These are phyloP conservation scores for Lasioglossum malachurum DNA, from an alignment of 2,888 invertebrate species.

Conservation along the genomic window DNA sequence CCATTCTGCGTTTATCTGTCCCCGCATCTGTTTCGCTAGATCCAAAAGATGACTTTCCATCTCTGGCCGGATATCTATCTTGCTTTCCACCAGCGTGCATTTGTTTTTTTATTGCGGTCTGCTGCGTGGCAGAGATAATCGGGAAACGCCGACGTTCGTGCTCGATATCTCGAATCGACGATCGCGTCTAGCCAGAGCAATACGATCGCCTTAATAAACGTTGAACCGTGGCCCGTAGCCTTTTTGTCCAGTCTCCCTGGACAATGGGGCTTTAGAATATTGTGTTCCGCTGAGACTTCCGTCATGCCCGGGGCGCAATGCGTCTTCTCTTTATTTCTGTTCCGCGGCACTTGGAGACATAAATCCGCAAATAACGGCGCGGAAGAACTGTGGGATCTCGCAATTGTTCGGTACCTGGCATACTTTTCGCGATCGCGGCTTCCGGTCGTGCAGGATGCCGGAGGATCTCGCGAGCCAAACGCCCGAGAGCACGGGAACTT, in stretches of 20 bases:
- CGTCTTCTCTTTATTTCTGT: slow-evolving; percentile 49
- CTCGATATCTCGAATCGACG: slow-evolving; percentile 43
- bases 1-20: slow-evolving; percentile 50
- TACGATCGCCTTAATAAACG: slow-evolving; percentile 43
- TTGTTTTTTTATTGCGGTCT: slow-evolving; percentile 28
- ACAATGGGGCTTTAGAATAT: slow-evolving; percentile 37
- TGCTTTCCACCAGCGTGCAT: neutral
- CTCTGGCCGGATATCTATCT: slow-evolving; percentile 35
- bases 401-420: slow-evolving; percentile 43
- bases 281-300: slow-evolving; percentile 17
- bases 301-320: slow-evolving; percentile 42
- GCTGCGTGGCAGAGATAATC: slow-evolving; percentile 32
- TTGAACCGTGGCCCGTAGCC: slow-evolving; percentile 18
- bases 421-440: slow-evolving; percentile 61
- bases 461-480: slow-evolving; percentile 51
- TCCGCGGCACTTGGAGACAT: slow-evolving; percentile 29
- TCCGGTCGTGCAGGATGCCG: slow-evolving; percentile 43
- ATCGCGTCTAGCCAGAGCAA: slow-evolving; percentile 18
- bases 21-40: slow-evolving; percentile 61
- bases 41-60: slow-evolving; percentile 61
- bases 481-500: slow-evolving; percentile 75
- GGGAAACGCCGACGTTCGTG: slow-evolving; percentile 9
- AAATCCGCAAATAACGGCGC: slow-evolving; percentile 47
- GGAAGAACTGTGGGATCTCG: slow-evolving; percentile 33
- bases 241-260: slow-evolving; percentile 12